Percentiles rank a stretch among this genome's conserved stretches.
Evolutionary conservation across 2,888 invertebrate species (phyloP).

Genomic region (Athalia cordata): DNA sequence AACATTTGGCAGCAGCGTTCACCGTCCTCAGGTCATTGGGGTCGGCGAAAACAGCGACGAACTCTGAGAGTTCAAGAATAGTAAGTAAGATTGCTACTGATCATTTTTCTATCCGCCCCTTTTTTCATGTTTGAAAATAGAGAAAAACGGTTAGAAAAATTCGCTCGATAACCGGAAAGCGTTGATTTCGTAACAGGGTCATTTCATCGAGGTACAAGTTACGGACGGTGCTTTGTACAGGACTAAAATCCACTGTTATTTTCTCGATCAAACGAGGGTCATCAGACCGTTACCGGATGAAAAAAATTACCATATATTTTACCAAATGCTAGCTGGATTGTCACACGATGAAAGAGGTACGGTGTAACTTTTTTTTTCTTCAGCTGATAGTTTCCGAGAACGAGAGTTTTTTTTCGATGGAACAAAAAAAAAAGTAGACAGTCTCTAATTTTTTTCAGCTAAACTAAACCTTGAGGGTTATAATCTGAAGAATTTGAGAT

Average conservation of each 20-base stretch:
- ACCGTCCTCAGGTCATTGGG: slow-evolving; percentile 94
- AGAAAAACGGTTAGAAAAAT: too few species aligned
- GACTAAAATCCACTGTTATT: slow-evolving; percentile 97
- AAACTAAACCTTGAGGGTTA: slow-evolving; percentile 93
- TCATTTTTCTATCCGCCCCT: too few species aligned
- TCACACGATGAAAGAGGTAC: slow-evolving; percentile 86
- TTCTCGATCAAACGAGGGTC: slow-evolving; percentile 94
- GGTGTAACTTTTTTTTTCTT: slow-evolving; percentile 13
- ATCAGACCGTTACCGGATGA: slow-evolving; percentile 90
- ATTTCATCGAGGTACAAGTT: slow-evolving; percentile 97
- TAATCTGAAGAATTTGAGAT: slow-evolving; percentile 86
- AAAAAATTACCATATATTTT: slow-evolving; percentile 97
- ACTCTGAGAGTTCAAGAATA: slow-evolving; percentile 95
- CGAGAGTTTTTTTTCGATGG: not conserved
- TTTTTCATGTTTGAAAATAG: too few species aligned
- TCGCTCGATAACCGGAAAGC: too few species aligned
- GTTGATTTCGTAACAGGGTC: slow-evolving; percentile 79
- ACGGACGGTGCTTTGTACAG: slow-evolving; percentile 95
- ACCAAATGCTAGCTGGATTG: slow-evolving; percentile 94
- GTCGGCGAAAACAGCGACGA: slow-evolving; percentile 91
- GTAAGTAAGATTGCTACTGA: slow-evolving; percentile 75
- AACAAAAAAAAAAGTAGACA: not conserved
- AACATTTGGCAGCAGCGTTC: slow-evolving; percentile 95
- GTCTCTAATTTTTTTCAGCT: slow-evolving; percentile 70
- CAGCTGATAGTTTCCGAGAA: too few species aligned